Conservation (phyloP, 2,113 vertebrate species). For the Labeo rohita region DNA sequence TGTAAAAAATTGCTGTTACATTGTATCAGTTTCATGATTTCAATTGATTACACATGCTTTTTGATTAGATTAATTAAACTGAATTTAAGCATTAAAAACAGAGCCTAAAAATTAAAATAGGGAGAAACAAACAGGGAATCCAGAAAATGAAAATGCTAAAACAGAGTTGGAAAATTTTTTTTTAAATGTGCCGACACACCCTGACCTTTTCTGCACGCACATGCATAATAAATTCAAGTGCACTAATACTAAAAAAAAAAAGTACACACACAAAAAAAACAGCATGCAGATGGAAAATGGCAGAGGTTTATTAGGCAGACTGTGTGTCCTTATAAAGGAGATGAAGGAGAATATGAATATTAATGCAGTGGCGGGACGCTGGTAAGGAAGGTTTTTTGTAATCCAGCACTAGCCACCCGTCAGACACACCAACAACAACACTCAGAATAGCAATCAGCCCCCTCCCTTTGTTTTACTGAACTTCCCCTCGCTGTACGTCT, state of each 20-base stretch:
- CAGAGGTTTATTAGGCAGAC: conserved; percentile 12
- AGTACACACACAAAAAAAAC: not conserved
- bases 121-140: no score
- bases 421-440: conserved; percentile 8
- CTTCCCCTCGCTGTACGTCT: not conserved
- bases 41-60: no score
- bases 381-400: conserved; percentile 34
- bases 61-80: not conserved
- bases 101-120: no score
- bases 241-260: not conserved
- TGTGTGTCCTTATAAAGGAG: conserved; percentile 31
- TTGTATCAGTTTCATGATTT: no score
- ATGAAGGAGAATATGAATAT: conserved; percentile 42
- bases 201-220: not conserved
- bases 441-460: conserved; percentile 43
- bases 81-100: not conserved
- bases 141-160: no score
- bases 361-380: not conserved
- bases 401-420: not conserved
- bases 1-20: no score
- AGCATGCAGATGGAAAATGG: conserved; percentile 34
- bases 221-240: not conserved
- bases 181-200: not conserved
- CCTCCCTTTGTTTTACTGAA: conserved; percentile 33
- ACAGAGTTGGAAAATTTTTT: no score